Percentiles rank a stretch among this genome's conserved stretches.
phyloP scores from a whole-genome alignment of 1,140 invertebrate species.

The Thaumetopoea pityocampa region DNA sequence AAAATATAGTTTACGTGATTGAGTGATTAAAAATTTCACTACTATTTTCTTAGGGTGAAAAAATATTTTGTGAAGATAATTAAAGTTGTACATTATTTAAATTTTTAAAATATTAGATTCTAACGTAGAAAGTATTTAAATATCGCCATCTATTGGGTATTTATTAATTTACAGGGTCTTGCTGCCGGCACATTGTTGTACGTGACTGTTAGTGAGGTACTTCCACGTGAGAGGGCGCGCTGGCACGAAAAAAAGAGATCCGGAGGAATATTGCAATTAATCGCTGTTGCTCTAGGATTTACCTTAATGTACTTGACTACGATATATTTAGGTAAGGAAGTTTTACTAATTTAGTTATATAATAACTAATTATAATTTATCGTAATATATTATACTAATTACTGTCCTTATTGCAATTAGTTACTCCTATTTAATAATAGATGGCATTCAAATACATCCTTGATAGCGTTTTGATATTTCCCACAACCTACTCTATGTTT shows the following conservation, averaged over 20 bases:
- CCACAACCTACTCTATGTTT: too few relatives aligned
- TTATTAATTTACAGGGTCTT: conserved; percentile 77
- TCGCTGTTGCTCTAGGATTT: conserved; percentile 78
- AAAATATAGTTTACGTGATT: too few relatives aligned
- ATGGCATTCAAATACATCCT: too few relatives aligned
- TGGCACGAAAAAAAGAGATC: conserved; percentile 77
- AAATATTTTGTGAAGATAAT: too few relatives aligned
- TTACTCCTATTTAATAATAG: conserved; percentile 1
- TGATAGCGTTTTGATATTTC: too few relatives aligned
- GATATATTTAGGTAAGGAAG: conserved; percentile 43
- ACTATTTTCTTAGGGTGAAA: too few relatives aligned
- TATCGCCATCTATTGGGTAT: conserved; percentile 12
- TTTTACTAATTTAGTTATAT: not conserved
- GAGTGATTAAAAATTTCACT: too few relatives aligned
- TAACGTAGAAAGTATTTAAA: not conserved
- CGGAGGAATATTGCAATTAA: conserved; percentile 79
- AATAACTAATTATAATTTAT: too few relatives aligned
- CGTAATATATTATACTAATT: not conserved
- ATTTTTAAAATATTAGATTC: too few relatives aligned
- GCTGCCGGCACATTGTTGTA: conserved; percentile 95
- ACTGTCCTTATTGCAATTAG: not conserved
- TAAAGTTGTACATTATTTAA: too few relatives aligned
- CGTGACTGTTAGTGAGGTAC: conserved; percentile 94
- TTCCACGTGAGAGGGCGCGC: conserved; percentile 85
- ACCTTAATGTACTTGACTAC: conserved; percentile 74